Evolutionary conservation across 1,140 invertebrate species (phyloP).

Genomic region (Drosophila mauritiana): DNA sequence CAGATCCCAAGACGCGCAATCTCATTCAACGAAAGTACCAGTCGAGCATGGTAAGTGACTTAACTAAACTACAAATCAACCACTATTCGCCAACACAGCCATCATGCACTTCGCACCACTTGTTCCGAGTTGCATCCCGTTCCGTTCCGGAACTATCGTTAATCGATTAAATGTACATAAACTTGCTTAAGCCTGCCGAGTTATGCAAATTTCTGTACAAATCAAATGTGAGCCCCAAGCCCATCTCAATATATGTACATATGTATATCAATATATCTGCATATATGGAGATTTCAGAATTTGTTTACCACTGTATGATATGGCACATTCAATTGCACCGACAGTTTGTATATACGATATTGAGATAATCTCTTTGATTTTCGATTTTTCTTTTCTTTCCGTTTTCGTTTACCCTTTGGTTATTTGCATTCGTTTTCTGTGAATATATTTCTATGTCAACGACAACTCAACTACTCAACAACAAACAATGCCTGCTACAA

Average conservation of each 20-base stretch:
- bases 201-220: conserved; percentile 38
- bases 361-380: conserved; percentile 61
- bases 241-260: conserved; percentile 6
- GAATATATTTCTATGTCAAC: conserved; percentile 75
- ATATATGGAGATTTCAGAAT: conserved; percentile 8
- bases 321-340: conserved; percentile 35
- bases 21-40: conserved; percentile 98
- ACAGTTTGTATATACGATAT: conserved; percentile 42
- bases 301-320: conserved; percentile 26
- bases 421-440: conserved; percentile 70
- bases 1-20: conserved; percentile 99
- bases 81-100: conserved; percentile 19
- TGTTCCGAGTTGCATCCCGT: conserved; percentile 25
- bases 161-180: conserved; percentile 40
- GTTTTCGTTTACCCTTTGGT: conserved; percentile 52
- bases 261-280: conserved; percentile 9
- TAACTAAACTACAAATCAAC: background rate
- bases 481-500: conserved; percentile 50
- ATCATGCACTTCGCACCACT: conserved; percentile 15
- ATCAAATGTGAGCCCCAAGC: conserved; percentile 14
- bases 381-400: conserved; percentile 56
- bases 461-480: conserved; percentile 44
- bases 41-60: conserved; percentile 96
- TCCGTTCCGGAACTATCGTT: conserved; percentile 6
- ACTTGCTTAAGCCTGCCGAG: conserved; percentile 6